Evolutionary conservation across 2,888 invertebrate genomes (phyloP).

Genomic region (Deroplatys truncata): DNA sequence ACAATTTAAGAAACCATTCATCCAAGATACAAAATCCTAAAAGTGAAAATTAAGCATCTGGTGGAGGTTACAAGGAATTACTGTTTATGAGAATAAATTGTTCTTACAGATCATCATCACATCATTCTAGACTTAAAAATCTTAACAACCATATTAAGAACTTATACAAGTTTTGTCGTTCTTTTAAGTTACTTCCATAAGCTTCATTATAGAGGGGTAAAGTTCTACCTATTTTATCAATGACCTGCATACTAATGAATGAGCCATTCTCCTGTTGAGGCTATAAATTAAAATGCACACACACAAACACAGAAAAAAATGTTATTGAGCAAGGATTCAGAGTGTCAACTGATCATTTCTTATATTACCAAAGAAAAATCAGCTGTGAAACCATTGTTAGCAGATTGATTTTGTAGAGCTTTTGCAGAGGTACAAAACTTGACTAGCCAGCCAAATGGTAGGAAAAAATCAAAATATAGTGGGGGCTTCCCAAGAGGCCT

Average conservation of each 20-base stretch:
- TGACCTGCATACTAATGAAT: not conserved
- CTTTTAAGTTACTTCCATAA: not conserved
- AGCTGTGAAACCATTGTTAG: slow-evolving; percentile 30
- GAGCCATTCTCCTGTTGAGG: not conserved
- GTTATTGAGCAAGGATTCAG: not conserved
- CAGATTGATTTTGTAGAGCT: slow-evolving; percentile 28
- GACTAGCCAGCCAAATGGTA: slow-evolving; percentile 34
- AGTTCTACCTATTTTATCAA: not conserved
- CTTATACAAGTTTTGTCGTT: not conserved
- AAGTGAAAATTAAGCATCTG: not conserved
- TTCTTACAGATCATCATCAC: not conserved
- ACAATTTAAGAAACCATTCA: not conserved
- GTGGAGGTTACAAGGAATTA: not conserved
- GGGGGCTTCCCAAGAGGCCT: slow-evolving; percentile 26
- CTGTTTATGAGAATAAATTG: not conserved
- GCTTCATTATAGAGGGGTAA: not conserved
- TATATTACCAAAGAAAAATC: slow-evolving; percentile 33
- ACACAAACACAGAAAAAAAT: not conserved
- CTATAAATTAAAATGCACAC: not conserved
- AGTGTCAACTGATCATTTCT: slow-evolving; percentile 22
- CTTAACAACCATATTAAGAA: not conserved
- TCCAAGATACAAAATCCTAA: not conserved
- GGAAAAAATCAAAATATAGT: slow-evolving; percentile 31
- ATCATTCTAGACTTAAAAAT: not conserved
- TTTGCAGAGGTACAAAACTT: slow-evolving; percentile 30